These are phyloP conservation scores for Falco peregrinus DNA, from an alignment of 2,797 vertebrate genomes.

Conservation along the genomic window DNA sequence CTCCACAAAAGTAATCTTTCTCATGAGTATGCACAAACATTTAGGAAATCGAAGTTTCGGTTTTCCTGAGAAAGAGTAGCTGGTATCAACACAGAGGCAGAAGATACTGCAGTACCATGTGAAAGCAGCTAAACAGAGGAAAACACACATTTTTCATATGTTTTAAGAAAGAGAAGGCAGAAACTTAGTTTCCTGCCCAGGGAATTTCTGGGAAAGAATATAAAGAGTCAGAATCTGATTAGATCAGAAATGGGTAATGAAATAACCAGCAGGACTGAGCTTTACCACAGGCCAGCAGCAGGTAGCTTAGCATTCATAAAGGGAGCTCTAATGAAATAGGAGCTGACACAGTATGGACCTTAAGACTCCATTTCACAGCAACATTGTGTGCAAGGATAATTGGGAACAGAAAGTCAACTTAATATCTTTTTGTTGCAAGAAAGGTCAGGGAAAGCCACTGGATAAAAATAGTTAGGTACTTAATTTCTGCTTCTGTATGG, in stretches of 20 bases:
- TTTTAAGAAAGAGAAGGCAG: not conserved
- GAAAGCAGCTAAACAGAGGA: not conserved
- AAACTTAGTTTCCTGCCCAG: conserved; percentile 3
- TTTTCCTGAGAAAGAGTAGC: not conserved
- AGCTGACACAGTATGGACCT: conserved; percentile 12
- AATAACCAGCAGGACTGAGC: not conserved
- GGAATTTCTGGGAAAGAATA: conserved; percentile 35
- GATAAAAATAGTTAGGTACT: conserved; percentile 43
- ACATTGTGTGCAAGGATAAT: conserved; percentile 8
- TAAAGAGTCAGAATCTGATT: conserved; percentile 35
- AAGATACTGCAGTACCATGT: not conserved
- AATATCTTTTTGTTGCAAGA: conserved; percentile 17
- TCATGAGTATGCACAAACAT: not conserved
- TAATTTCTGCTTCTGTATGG: not conserved
- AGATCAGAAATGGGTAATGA: conserved; percentile 52
- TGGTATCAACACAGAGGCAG: not conserved
- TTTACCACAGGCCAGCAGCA: conserved; percentile 31
- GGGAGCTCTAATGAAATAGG: conserved; percentile 37
- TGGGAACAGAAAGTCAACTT: conserved; percentile 24
- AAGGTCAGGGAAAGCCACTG: not conserved
- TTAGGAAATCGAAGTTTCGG: not conserved
- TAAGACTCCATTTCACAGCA: conserved; percentile 36
- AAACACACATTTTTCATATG: not conserved
- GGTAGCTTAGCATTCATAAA: conserved; percentile 41
- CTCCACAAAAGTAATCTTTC: not conserved